Evolutionary conservation across 2,888 invertebrate genomes (phyloP), one percentile per base, ranked within the genome.

Genomic region (Agrotis exclamationis): DNA sequence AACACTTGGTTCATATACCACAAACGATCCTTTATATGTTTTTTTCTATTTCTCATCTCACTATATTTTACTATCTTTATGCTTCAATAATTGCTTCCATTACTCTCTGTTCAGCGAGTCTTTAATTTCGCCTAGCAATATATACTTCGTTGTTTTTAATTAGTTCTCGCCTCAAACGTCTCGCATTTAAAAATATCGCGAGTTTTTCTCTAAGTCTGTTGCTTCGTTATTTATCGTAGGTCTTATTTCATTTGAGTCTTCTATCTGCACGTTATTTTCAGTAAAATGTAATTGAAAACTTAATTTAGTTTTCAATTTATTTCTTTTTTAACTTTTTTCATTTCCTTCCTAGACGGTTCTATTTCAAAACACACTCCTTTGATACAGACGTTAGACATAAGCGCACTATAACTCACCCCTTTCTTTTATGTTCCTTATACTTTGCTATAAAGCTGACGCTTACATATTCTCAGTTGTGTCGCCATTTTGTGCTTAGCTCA

Each of bases 101-200:
- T 80, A 69, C 76, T 83, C 77, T 73, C 47, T 69, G 78, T 74
- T 78, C 58, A 64, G 33, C 20, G 22, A 63, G 45, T 70, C 73
- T 56, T 57, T 71, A 65, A 77, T 82, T 80, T 75, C 44, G 60
- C 57, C 53, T 28, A 68, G 57, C 57, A 80, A 70, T 63, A n/a
- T 76, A 44, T 63, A 51, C 74, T 57, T 45, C 44, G 68, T 79
- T 63, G 54, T 73, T 85, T 83, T 73, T 82, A 80, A 84, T 85
- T 85, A 80, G 71, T 66, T 70, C 39, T 72, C 16, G 65, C 44
- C 33, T 22, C 58, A 44, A 59, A 71, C 67, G 59, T 63, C 48
- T 24, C 13, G 53, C n/a, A 28, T 82, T 58, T 73, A 65, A 45
- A 68, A 82, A 65, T 68, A 63, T 66, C 3, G 28, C 22, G 9